Base-by-base conservation (phyloP, 2,113 vertebrate species). In the Mastomys natalensis region DNA sequence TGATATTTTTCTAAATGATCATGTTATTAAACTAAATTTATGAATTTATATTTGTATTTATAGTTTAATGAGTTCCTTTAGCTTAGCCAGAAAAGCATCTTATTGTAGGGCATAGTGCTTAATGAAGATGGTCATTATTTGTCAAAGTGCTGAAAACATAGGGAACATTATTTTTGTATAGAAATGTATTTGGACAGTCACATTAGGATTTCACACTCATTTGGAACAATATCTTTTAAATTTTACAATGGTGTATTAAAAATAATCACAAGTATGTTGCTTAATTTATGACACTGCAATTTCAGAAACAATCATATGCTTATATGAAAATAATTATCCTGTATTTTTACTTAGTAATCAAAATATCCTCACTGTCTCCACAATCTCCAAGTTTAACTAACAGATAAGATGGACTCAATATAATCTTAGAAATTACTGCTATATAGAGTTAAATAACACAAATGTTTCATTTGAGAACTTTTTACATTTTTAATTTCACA, bases 271-370 rank as follows among this genome's bases (percentile, higher is more conserved):
- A 48, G 21, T 22, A 13, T 81, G 4, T 93, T 58, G 55, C 3
- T 45, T 17, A 80, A 74, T 10, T 4, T 17, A 24, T 4, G 85
- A 53, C 16, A 3, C 3, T 40, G 76, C 5, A 31, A 48, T 91
- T 58, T 53, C 43, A 16, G n/a, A 29, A 77, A 81, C 43, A 90
- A 58, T 40, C 5, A 24, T 62, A 72, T 60, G 7, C 74, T n/a
- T 87, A 34, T 91, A 16, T 3, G 10, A 16, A 1, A 29, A 40
- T 37, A 55, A 82, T 22, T 7, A 81, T 43, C 51, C 70, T 53
- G 89, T n/a, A 60, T 53, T 86, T 93, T 60, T 91, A 91, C 60
- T 73, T 92, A 26, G n/a, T n/a, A 93, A 58, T 26, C n/a, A 73
- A 90, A 87, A 82, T 90, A 60, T 64, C 34, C 72, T 51, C 22